Evolutionary conservation across 2,797 vertebrate species (phyloP).

Genomic region (Bradypus variegatus): DNA sequence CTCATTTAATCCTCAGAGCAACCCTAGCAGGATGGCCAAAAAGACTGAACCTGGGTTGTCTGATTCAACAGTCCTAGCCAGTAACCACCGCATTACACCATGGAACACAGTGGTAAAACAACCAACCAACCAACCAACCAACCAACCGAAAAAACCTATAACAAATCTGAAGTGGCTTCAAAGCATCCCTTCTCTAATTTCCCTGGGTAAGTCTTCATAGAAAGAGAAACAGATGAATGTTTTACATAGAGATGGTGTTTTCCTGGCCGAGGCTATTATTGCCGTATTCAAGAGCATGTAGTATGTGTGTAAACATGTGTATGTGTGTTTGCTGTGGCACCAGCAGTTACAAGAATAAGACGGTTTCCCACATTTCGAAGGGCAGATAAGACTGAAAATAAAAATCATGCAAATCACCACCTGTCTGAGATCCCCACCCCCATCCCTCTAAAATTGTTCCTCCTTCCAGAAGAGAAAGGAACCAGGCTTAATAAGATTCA

Average conservation of each 20-base stretch:
- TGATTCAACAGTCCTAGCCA: background rate
- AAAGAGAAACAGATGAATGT: background rate
- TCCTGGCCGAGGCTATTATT: background rate
- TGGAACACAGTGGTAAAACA: background rate
- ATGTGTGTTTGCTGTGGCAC: background rate
- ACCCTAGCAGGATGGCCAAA: background rate
- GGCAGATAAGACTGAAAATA: background rate
- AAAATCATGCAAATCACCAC: background rate
- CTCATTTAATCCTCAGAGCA: background rate
- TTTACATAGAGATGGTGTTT: background rate
- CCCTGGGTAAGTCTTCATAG: background rate
- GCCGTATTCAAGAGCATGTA: background rate
- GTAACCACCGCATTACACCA: background rate
- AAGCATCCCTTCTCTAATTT: slow-evolving; percentile 1
- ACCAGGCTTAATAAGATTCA: background rate
- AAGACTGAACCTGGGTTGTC: background rate
- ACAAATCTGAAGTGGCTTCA: background rate
- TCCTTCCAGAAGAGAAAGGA: background rate
- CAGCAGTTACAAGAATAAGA: background rate
- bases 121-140: background rate
- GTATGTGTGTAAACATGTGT: background rate
- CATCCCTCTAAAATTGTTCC: background rate
- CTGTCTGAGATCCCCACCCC: background rate
- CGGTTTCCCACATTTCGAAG: background rate
- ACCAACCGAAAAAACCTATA: background rate